Evolutionary conservation across 1,140 invertebrate species (phyloP).

Genomic region (Drosophila yakuba): DNA sequence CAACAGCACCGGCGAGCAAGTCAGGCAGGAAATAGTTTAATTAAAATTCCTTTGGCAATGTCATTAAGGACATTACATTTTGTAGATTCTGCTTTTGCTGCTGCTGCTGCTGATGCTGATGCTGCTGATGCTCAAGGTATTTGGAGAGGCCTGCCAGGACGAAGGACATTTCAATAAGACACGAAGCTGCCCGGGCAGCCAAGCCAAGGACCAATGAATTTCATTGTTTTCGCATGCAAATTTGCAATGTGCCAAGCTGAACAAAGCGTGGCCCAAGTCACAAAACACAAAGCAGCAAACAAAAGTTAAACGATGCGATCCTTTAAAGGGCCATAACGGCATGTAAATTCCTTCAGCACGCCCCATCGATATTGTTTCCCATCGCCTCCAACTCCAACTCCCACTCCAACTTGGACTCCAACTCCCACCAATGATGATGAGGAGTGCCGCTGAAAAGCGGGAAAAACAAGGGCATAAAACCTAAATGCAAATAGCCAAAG

Average conservation of each 20-base stretch:
- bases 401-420: too few species aligned
- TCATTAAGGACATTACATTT: slow-evolving; percentile 77
- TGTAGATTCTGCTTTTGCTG: slow-evolving; percentile 35
- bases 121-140: slow-evolving; percentile 36
- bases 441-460: slow-evolving; percentile 26
- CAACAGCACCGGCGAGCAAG: slow-evolving; percentile 20
- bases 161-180: slow-evolving; percentile 59
- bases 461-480: slow-evolving; percentile 70
- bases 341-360: slow-evolving; percentile 59
- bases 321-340: slow-evolving; percentile 69
- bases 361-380: slow-evolving; percentile 69
- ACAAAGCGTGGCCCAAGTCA: slow-evolving; percentile 64
- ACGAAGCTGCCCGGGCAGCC: slow-evolving; percentile 9
- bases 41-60: slow-evolving; percentile 78
- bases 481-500: slow-evolving; percentile 74
- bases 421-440: slow-evolving; percentile 4
- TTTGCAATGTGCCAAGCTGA: slow-evolving; percentile 55
- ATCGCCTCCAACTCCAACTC: not conserved
- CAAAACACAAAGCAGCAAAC: slow-evolving; percentile 41
- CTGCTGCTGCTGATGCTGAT: slow-evolving; percentile 17
- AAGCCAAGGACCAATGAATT: slow-evolving; percentile 53
- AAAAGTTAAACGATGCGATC: slow-evolving; percentile 64
- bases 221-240: slow-evolving; percentile 78
- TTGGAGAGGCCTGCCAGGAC: slow-evolving; percentile 43
- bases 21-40: slow-evolving; percentile 79